Conservation (phyloP, 2,797 vertebrate genomes). For the Lindbergichthys nudifrons region DNA sequence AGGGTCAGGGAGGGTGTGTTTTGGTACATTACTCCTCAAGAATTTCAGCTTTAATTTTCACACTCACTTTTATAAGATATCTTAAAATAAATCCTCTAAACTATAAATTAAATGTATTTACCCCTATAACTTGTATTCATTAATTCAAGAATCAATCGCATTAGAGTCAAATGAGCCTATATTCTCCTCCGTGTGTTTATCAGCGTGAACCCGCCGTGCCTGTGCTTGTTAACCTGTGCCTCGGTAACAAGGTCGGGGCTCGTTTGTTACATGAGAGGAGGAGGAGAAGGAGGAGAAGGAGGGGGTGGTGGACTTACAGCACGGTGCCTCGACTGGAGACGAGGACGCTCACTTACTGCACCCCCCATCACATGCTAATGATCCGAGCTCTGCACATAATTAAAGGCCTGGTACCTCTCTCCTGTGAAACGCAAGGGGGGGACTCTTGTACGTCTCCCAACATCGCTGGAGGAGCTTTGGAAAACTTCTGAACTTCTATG, state of each 20-base stretch:
- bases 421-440: slow-evolving; percentile 75
- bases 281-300: slow-evolving; percentile 61
- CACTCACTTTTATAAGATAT: too few relatives aligned
- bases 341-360: slow-evolving; percentile 57
- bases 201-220: slow-evolving; percentile 57
- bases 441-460: slow-evolving; percentile 79
- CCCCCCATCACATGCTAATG: slow-evolving; percentile 80
- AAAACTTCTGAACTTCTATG: slow-evolving; percentile 96
- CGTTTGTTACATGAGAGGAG: slow-evolving; percentile 78
- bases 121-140: slow-evolving; percentile 1
- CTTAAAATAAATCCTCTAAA: neutral
- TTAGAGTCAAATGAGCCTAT: neutral
- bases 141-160: too few relatives aligned
- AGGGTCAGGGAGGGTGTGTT: neutral
- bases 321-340: slow-evolving; percentile 75
- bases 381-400: slow-evolving; percentile 80
- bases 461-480: slow-evolving; percentile 89
- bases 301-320: slow-evolving; percentile 71
- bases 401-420: slow-evolving; percentile 77
- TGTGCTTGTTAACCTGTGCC: slow-evolving; percentile 78
- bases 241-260: slow-evolving; percentile 75
- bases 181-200: slow-evolving; percentile 53
- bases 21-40: neutral
- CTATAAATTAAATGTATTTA: slow-evolving; percentile 2
- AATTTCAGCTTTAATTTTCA: slow-evolving; percentile 3